Conservation (phyloP, 2,113 vertebrate genomes). For the Anarhynchus alexandrinus region DNA sequence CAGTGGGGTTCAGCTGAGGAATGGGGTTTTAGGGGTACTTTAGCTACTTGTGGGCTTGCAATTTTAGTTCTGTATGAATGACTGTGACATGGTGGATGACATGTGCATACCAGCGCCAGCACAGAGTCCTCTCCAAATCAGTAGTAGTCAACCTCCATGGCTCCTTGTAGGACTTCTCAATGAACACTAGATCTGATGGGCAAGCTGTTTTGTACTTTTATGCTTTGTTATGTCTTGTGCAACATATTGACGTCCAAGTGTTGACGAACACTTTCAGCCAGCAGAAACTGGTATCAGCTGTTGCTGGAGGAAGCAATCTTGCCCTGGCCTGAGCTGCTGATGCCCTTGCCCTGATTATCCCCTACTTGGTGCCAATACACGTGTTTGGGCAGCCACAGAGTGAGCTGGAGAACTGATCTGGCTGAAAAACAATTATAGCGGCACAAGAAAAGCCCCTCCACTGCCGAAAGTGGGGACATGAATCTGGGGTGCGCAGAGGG, state of each 20-base stretch:
- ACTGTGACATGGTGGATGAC: background rate
- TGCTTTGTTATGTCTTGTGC: background rate
- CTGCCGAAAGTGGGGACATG: background rate
- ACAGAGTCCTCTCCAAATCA: background rate
- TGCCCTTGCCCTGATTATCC: background rate
- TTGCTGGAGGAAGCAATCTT: background rate
- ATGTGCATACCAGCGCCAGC: background rate
- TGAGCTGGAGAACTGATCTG: background rate
- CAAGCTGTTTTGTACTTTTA: background rate
- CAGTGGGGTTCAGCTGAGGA: background rate
- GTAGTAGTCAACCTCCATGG: background rate
- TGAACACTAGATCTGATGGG: background rate
- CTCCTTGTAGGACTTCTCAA: background rate
- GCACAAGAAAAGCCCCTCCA: background rate
- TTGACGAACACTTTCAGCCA: background rate
- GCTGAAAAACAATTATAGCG: background rate
- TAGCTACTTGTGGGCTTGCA: background rate
- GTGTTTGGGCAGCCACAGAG: background rate
- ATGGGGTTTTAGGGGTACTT: background rate
- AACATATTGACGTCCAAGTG: background rate
- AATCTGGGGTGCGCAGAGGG: background rate
- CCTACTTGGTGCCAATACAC: background rate
- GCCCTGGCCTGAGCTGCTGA: background rate
- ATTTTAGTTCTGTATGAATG: background rate
- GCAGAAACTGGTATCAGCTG: background rate